Evolutionary conservation across 1,140 invertebrate species (phyloP), one percentile per base, ranked within the genome.

Genomic region (Agrilus planipennis): DNA sequence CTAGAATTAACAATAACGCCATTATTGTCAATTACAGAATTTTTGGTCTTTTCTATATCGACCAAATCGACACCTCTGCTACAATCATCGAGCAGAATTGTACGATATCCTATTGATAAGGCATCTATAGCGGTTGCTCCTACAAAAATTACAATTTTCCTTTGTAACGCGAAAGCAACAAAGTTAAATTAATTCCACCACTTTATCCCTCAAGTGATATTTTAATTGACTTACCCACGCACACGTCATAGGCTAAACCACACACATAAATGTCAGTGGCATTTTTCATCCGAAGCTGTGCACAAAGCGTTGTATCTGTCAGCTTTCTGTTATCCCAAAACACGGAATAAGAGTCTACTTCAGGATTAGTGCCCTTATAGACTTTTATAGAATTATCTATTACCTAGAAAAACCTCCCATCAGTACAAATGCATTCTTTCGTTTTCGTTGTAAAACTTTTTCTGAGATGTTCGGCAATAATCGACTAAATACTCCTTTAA

Each of bases 261-360:
- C 90, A 95, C 10, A 95, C 80, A 60, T 89, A 96, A 41, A 97
- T 84, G 61, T 95, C 91, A 4, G 90, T 92, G 9, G 89, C 81
- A 25, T 78, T 77, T 49, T 80, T 77, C 54, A 78, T 67, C 28
- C 79, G 73, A 23, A 99, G 67, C 57, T 93, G 80, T 1, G 74
- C 71, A 44, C 78, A 76, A n/a, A 98, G 64, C 14, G 81, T 81
- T 3, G 92, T 97, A 52, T 91, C 77, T 1, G 81, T 83, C 19
- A 89, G 61, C 61, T 89, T 89, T 58, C 88, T 84, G 66, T 97
- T 97, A 64, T 98, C 93, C 83, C 85, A 94, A 68, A 99, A 98
- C 11, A 93, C 94, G 0, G 91, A 96, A 64, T 98, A 98, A 1
- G 89, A 93, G 59, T 98, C 94, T 7, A 96, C 84, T 46, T 93